Evolutionary conservation across 2,888 invertebrate species (phyloP).

Genomic region (Corythucha ciliata): DNA sequence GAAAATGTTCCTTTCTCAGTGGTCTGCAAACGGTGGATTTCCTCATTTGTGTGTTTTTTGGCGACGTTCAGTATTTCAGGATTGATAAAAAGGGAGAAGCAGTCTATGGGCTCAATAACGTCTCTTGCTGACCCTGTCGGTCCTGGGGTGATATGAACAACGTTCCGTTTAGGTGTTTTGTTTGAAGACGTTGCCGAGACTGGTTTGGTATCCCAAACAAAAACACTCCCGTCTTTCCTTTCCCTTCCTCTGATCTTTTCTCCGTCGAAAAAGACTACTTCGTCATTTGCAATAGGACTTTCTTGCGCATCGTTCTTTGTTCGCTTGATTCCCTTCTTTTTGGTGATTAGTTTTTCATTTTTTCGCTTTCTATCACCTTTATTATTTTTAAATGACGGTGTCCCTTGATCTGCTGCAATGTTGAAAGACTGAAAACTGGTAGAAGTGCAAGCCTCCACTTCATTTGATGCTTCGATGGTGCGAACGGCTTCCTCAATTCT

Average conservation of each 20-base stretch:
- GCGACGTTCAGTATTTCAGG: constrained; percentile 4
- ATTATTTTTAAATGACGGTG: no score
- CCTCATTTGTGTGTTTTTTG: constrained; percentile 4
- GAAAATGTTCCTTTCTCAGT: constrained; percentile 1
- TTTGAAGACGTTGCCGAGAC: background rate
- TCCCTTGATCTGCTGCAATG: no score
- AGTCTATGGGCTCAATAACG: background rate
- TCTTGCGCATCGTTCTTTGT: no score
- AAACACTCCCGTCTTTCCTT: background rate
- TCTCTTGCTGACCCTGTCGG: constrained; percentile 3
- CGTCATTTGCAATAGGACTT: no score
- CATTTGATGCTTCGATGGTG: no score
- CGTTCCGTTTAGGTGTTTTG: background rate
- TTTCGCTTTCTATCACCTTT: no score
- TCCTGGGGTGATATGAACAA: constrained; percentile 5
- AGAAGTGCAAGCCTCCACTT: no score
- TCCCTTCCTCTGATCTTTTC: background rate
- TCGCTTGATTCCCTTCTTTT: no score
- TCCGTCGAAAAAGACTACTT: no score
- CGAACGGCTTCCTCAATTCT: no score
- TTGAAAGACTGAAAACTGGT: no score
- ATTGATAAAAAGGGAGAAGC: constrained; percentile 5
- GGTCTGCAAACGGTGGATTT: background rate
- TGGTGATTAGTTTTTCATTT: no score
- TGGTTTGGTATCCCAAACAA: constrained; percentile 16